A percentile compares a stretch with the other conserved stretches of the same genome.
These are phyloP conservation scores for Calypte anna DNA, from an alignment of 2,113 vertebrate species.

Conservation along the genomic window DNA sequence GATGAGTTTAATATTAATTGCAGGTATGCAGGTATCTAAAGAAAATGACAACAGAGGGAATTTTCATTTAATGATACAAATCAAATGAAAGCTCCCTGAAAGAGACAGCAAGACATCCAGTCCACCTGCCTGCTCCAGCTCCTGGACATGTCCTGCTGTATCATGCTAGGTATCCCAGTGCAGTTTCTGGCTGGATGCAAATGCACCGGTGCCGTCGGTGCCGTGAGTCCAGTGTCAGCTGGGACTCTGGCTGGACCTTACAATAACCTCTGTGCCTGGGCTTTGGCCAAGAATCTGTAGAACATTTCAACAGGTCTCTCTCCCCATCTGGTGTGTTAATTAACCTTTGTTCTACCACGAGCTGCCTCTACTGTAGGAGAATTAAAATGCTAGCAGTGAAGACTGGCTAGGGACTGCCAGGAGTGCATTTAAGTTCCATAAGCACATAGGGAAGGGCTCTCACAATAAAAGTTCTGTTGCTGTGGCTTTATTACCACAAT, in stretches of 20 bases:
- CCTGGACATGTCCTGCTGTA: neutral
- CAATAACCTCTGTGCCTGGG: conserved; percentile 3
- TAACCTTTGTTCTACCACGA: neutral
- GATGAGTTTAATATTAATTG: neutral
- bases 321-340: conserved; percentile 39
- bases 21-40: neutral
- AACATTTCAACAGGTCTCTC: conserved; percentile 34
- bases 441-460: neutral
- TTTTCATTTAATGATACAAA: neutral
- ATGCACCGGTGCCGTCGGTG: neutral
- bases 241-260: neutral
- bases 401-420: neutral
- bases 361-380: neutral
- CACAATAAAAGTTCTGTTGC: neutral
- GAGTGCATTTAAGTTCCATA: neutral
- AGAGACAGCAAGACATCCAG: neutral
- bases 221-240: accelerated
- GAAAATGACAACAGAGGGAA: neutral
- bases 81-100: neutral
- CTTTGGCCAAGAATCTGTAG: conserved; percentile 14
- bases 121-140: neutral
- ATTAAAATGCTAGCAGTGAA: neutral
- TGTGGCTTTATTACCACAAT: neutral
- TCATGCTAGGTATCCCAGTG: accelerated
- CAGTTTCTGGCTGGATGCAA: neutral